A percentile compares a stretch with the other conserved stretches of the same genome.
Conservation (phyloP, 2,888 invertebrate genomes). For the Aporophyla nigra region DNA sequence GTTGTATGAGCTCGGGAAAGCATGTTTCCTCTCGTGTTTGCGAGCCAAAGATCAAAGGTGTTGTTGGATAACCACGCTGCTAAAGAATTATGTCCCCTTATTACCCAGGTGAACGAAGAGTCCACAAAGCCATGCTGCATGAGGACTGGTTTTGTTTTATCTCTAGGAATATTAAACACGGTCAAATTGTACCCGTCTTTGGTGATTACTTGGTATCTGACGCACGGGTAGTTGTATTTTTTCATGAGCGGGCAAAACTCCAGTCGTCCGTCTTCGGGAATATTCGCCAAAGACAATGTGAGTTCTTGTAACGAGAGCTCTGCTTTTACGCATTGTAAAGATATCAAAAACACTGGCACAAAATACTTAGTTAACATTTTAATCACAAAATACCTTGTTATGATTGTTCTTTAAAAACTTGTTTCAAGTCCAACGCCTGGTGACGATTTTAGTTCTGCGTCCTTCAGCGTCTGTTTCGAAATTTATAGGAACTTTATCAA, state of each 20-base stretch:
- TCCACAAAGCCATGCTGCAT: constrained; percentile 20
- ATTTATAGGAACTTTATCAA: neutral
- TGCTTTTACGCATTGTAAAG: neutral
- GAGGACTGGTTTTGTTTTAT: constrained; percentile 1
- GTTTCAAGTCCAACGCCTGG: neutral
- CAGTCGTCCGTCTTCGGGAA: constrained; percentile 13
- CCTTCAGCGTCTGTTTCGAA: neutral
- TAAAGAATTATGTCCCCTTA: constrained; percentile 14
- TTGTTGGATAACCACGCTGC: constrained; percentile 20
- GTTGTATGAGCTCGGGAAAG: constrained; percentile 22
- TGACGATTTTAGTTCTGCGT: neutral
- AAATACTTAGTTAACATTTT: constrained; percentile 13
- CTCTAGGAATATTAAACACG: neutral
- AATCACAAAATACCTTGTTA: neutral
- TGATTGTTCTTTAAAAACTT: neutral
- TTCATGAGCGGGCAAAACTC: constrained; percentile 13
- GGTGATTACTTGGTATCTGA: constrained; percentile 12
- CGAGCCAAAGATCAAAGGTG: constrained; percentile 24
- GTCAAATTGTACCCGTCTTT: constrained; percentile 26
- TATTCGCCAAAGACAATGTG: neutral
- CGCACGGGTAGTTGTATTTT: constrained; percentile 19
- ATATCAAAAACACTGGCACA: constrained; percentile 1
- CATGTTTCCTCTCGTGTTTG: constrained; percentile 26
- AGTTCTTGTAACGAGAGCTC: neutral
- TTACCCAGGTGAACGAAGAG: constrained; percentile 9